Percentiles rank a stretch among this genome's conserved stretches.
These are phyloP conservation scores for Hypanus sabinus DNA, from an alignment of 2,113 vertebrate species.

Conservation along the genomic window DNA sequence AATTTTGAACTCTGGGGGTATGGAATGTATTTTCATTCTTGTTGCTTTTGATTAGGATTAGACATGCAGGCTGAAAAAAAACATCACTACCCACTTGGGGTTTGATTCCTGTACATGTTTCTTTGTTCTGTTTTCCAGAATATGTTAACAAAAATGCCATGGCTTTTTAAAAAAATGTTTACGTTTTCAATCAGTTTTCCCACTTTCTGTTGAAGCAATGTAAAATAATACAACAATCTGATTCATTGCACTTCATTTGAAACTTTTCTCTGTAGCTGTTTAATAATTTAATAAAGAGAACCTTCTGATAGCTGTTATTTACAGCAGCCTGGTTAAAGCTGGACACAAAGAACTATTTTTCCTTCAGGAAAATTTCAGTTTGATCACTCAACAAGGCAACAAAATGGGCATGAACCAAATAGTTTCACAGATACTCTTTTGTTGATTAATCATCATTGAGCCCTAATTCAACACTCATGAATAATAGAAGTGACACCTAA, in stretches of 20 bases:
- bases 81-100: constrained; percentile 17
- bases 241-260: background rate
- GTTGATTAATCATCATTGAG: background rate
- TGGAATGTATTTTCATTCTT: constrained; percentile 32
- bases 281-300: background rate
- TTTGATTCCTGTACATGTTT: background rate
- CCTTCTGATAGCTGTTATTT: background rate
- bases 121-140: background rate
- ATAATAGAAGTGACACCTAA: background rate
- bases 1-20: constrained; percentile 16
- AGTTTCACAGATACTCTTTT: background rate
- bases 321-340: background rate
- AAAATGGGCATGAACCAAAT: background rate
- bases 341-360: background rate
- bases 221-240: background rate
- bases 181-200: background rate
- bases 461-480: background rate
- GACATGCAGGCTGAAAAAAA: background rate
- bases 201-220: background rate
- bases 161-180: background rate
- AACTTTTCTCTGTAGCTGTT: background rate
- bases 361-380: background rate
- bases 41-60: constrained; percentile 22
- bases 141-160: background rate
- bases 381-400: background rate